phyloP scores from a whole-genome alignment of 2,113 vertebrate species.

The Ptyas mucosa region DNA sequence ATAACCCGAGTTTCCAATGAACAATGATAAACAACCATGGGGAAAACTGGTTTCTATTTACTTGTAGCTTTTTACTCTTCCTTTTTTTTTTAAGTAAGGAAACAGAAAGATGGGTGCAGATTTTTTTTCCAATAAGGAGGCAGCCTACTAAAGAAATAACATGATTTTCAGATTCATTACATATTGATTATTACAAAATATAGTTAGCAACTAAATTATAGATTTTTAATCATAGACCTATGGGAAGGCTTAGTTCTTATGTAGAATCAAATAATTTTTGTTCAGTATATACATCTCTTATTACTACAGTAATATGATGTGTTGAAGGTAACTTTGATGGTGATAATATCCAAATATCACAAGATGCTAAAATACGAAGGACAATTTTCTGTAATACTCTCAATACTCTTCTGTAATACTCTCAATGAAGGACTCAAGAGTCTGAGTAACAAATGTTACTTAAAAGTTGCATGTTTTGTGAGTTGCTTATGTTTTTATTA shows the following conservation, averaged over 20 bases:
- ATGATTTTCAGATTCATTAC: background rate
- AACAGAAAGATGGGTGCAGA: background rate
- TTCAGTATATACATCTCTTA: background rate
- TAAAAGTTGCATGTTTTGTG: background rate
- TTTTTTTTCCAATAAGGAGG: background rate
- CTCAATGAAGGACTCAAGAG: background rate
- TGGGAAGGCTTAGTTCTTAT: background rate
- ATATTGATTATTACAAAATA: background rate
- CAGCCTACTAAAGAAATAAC: rapidly evolving
- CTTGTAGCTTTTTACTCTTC: background rate
- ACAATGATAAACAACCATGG: background rate
- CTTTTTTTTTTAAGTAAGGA: background rate
- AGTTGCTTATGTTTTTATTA: background rate
- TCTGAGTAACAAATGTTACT: background rate
- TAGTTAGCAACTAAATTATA: background rate
- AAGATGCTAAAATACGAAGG: background rate
- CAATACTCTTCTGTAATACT: background rate
- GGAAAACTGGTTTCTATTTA: background rate
- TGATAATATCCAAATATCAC: background rate
- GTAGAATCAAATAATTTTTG: background rate
- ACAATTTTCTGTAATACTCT: background rate
- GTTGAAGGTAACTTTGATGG: background rate
- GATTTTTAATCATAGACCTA: background rate
- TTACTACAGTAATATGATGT: background rate
- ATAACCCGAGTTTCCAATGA: background rate